phyloP scores from a whole-genome alignment of 2,113 vertebrate species.

The Ivindomyrus marchei region DNA sequence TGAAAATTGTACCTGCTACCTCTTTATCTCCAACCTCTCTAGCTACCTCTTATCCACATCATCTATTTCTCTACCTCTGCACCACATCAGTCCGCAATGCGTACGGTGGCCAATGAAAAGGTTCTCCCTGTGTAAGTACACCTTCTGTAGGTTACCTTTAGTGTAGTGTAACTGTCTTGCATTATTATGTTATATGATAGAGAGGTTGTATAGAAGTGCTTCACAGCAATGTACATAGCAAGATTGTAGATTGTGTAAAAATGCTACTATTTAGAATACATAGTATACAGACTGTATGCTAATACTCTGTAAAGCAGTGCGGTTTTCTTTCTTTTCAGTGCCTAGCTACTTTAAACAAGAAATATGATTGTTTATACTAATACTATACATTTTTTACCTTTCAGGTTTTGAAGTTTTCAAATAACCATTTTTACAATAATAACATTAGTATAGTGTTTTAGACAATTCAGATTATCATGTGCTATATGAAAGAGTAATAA shows the following conservation, averaged over 20 bases:
- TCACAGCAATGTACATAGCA: neutral
- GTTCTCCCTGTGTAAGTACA: neutral
- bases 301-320: neutral
- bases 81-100: neutral
- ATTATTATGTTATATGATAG: neutral
- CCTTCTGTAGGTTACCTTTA: neutral
- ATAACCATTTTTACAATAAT: neutral
- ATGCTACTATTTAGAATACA: neutral
- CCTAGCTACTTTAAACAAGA: neutral
- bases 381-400: neutral
- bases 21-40: neutral
- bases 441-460: neutral
- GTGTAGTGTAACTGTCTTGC: neutral
- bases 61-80: neutral
- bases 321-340: neutral
- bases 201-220: neutral
- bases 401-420: neutral
- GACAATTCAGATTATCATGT: neutral
- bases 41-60: neutral
- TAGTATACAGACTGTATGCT: neutral
- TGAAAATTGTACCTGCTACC: neutral
- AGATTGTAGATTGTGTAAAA: neutral
- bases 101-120: neutral
- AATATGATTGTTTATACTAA: neutral
- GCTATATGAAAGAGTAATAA: neutral